phyloP scores from a whole-genome alignment of 2,797 vertebrate genomes.

The Siniperca obscura region DNA sequence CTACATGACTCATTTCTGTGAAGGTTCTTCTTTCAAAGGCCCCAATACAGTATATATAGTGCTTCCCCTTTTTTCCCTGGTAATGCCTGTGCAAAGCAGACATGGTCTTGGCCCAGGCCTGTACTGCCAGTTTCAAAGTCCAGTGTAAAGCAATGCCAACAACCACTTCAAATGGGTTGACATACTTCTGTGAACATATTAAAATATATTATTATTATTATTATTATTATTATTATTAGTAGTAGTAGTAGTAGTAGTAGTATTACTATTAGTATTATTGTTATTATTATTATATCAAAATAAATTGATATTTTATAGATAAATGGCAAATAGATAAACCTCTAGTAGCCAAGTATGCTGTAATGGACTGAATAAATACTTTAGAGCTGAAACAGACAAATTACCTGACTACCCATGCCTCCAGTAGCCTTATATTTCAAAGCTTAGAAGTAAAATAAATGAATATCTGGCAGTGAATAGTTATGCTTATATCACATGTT shows the following conservation, averaged over 20 bases:
- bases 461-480: background rate
- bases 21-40: background rate
- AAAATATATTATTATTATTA: background rate
- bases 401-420: background rate
- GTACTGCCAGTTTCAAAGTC: constrained; percentile 19
- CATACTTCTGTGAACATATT: background rate
- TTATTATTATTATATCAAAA: too few species aligned
- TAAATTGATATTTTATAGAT: too few species aligned
- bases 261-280: background rate
- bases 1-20: background rate
- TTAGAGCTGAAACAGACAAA: background rate
- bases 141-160: constrained; percentile 2
- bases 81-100: background rate
- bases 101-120: background rate
- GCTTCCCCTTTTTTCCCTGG: background rate
- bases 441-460: background rate
- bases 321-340: background rate
- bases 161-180: background rate
- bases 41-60: background rate
- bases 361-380: background rate
- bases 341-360: background rate
- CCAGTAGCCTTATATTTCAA: background rate
- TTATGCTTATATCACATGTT: background rate
- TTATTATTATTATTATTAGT: too few species aligned
- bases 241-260: too few species aligned